Base-by-base conservation (phyloP, 2,113 vertebrate genomes). In the Sylvilagus bachmani region DNA sequence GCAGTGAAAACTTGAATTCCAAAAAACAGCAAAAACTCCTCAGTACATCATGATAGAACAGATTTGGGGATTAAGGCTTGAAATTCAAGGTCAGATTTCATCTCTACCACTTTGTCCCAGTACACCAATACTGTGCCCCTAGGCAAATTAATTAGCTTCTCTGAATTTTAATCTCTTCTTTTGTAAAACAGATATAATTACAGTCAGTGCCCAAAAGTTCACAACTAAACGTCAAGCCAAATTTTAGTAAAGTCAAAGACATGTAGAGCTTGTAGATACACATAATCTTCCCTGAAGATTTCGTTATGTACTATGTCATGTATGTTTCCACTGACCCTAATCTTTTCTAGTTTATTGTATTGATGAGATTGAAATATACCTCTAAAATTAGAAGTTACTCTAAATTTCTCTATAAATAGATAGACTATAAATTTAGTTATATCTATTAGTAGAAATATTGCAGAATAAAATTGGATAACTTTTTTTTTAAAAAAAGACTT, bases 141-240 rank as follows among this genome's bases (percentile, higher is more conserved):
- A 8, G 44, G 36, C 25, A 61, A 49, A 70, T 24, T 87, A 61
- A 77, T 3, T 80, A 53, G 87, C 10, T 78, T 74, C n/a, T 85
- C 24, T 86, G 38, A 70, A 91, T 25, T 62, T 94, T n/a, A 44
- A 29, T 58, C 24, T 67, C 53, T 86, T 79, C 21, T 29, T 49
- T 27, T 75, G 25, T 80, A 61, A 83, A 80, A 86, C 27, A 92
- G 14, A 17, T 55, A 67, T 11, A 82, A 44, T 90, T 88, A 49
- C 79, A 78, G 10, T 3, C 51, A 92, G 7, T 83, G 70, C 31
- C 55, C 38, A 95, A 86, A 83, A 69, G 13, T 69, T 94, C 36
- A 31, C 83, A 82, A 21, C 22, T 92, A 90, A 90, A 81, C 69
- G 77, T 55, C 84, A 27, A 7, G 55, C 70, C 21, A 73, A 89